Base-by-base conservation (phyloP, 92 coral and sea anemone species). In the Heteractis magnifica region DNA sequence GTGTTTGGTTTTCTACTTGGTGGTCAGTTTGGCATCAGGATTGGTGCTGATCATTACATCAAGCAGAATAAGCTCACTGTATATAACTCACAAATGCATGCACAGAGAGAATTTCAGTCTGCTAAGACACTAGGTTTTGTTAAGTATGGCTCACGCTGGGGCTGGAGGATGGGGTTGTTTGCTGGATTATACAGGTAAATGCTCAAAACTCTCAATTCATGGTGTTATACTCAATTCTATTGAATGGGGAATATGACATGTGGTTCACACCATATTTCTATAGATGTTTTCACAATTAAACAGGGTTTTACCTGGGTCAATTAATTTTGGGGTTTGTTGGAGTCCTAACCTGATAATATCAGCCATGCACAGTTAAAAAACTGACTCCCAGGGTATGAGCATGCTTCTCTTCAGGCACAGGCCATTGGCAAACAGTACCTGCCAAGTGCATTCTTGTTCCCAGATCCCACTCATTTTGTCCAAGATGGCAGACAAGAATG, bases 71-170 rank as follows among this genome's bases (percentile, higher is more conserved):
- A 97, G 82, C 82, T 97, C 44, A 94, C 98, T 60, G 93, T 97
- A 14, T 97, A 94, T 74, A 83, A 84, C 1, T 97, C 99, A 62
- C 87, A 84, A 12, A 91, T 88, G 92, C 97, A 97, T 81, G 99
- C 99, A 0, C 90, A 97, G 83, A 88, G 99, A 14, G 94, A 90
- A 34, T 90, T 92, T 52, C 98, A 94, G 76, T 93, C 99, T 9
- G 89, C 91, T 1, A 89, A 92, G 18, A 83, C 89, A 0, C 72
- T 97, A 13, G 99, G 99, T 1, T 97, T 93, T 86, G 84, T 92
- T 7, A 91, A 88, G 76, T 97, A 97, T 92, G 99, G 99, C 19
- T 87, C 95, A 51, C 94, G 98, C 1, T 97, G 99, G 99, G 99
- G 99, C 10, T 97, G 99, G 99, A 86, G 99, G 76, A 86, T 91